These are phyloP conservation scores for Alviniconcha marisindica DNA, from an alignment of 1,140 invertebrate genomes.

Conservation along the genomic window DNA sequence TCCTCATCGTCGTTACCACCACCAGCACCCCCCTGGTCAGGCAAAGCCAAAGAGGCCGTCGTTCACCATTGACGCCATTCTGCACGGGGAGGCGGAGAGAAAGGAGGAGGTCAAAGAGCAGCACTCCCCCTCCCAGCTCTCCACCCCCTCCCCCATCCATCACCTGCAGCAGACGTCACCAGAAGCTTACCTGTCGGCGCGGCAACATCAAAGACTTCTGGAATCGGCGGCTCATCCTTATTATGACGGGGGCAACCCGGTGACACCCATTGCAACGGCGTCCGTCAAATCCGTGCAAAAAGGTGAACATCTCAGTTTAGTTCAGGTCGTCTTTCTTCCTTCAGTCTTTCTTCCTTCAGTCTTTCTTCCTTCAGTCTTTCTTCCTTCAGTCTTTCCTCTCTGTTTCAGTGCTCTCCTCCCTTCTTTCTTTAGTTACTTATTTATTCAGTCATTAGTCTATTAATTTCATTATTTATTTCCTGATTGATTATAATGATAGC, in stretches of 20 bases:
- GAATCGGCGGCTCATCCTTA: conserved; percentile 53
- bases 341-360: too few species aligned
- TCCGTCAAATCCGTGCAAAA: conserved; percentile 7
- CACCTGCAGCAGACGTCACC: conserved; percentile 40
- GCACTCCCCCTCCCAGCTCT: neutral
- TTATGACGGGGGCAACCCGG: neutral
- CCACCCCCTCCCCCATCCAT: conserved; percentile 25
- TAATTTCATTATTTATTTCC: too few species aligned
- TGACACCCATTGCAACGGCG: conserved; percentile 3
- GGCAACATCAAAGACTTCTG: conserved; percentile 50
- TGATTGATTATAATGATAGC: too few species aligned
- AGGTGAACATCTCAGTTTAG: neutral
- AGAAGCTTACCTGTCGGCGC: conserved; percentile 13
- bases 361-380: too few species aligned
- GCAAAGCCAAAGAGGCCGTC: conserved; percentile 77
- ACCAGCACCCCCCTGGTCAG: neutral
- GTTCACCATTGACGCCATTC: conserved; percentile 88
- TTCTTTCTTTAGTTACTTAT: too few species aligned
- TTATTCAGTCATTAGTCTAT: too few species aligned
- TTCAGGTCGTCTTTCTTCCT: too few species aligned
- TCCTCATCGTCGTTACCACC: neutral
- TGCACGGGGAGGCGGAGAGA: conserved; percentile 77
- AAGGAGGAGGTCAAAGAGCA: conserved; percentile 31
- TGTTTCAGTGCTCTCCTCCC: too few species aligned
- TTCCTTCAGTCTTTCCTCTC: too few species aligned